These are phyloP conservation scores for Apodemia zela DNA, from an alignment of 2,888 invertebrate species.

Conservation along the genomic window DNA sequence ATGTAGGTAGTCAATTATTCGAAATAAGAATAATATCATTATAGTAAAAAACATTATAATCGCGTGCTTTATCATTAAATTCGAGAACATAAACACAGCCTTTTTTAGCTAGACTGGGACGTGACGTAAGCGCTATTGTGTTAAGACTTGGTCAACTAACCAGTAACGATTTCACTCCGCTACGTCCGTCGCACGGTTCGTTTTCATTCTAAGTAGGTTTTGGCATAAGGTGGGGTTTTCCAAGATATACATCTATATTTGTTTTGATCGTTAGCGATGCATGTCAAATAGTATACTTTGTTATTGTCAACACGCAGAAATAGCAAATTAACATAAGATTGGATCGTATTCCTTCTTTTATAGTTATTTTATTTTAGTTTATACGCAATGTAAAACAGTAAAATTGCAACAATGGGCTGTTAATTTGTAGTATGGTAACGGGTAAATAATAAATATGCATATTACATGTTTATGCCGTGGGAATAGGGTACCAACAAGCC, in stretches of 20 bases:
- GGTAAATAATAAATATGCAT: too few relatives aligned
- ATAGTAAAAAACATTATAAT: background rate
- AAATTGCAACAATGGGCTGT: too few relatives aligned
- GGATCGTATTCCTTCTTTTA: background rate
- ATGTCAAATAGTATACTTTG: conserved; percentile 15
- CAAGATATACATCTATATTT: conserved; percentile 26
- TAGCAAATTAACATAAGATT: conserved; percentile 3
- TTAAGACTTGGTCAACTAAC: conserved; percentile 46
- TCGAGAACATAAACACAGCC: conserved; percentile 27
- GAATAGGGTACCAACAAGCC: too few relatives aligned
- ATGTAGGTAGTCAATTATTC: background rate
- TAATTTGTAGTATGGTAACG: too few relatives aligned
- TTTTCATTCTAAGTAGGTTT: conserved; percentile 38
- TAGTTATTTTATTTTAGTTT: too few relatives aligned
- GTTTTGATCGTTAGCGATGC: conserved; percentile 19
- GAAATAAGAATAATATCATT: background rate
- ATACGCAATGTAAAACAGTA: too few relatives aligned
- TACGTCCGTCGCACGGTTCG: conserved; percentile 35
- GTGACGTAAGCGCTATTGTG: conserved; percentile 62
- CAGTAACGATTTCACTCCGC: conserved; percentile 59
- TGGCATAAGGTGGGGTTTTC: conserved; percentile 31
- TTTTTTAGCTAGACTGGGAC: conserved; percentile 38
- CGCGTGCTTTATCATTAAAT: background rate
- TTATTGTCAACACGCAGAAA: conserved; percentile 16
- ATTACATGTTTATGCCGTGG: too few relatives aligned